Evolutionary conservation across 2,888 invertebrate genomes (phyloP), one percentile per base, ranked within the genome.

Genomic region (Habroteleia sp.): DNA sequence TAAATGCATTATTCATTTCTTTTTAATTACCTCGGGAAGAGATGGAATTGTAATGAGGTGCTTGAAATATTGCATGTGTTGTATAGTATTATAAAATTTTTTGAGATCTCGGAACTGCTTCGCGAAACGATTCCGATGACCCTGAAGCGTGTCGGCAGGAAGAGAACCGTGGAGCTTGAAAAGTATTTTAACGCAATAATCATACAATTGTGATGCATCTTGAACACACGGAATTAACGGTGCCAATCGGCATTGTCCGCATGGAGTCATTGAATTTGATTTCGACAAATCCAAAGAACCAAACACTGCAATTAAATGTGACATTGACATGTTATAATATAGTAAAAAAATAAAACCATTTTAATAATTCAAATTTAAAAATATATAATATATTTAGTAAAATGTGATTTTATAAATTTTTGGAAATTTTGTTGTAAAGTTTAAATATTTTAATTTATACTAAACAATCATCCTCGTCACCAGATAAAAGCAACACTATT

Each of bases 1-100:
- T n/a, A n/a, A n/a, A n/a, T n/a, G n/a, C n/a, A n/a, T 20, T 20
- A 20, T 4, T 25, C 11, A 27, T 10, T 8, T 29, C n/a, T 1
- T 35, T 50, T 2, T 37, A 44, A 54, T 85, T 89, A 94, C 94
- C 88, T 96, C 94, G 1, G 99, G 98, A 83, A 99, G 90, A 29
- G 94, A 92, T 1, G 99, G 98, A 79, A 99, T 94, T 54, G 96
- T 95, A 72, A 99, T 96, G 41, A 99, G 91, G 88, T 97, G 96
- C 85, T 97, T 96, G 90, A 99, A 99, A 90, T 99, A 99, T 89
- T 99, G 99, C 80, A 99, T 91, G 81, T 95, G 97, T 84, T 95
- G 94, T 6, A 97, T 95, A 85, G 94, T 96, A 84, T 95, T 94
- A 89, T 99, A 99, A 90, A 99, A 99, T 77, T 93, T 92, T 87